Base-by-base conservation (phyloP, 2,888 invertebrate genomes). In the Orthosia gothica region DNA sequence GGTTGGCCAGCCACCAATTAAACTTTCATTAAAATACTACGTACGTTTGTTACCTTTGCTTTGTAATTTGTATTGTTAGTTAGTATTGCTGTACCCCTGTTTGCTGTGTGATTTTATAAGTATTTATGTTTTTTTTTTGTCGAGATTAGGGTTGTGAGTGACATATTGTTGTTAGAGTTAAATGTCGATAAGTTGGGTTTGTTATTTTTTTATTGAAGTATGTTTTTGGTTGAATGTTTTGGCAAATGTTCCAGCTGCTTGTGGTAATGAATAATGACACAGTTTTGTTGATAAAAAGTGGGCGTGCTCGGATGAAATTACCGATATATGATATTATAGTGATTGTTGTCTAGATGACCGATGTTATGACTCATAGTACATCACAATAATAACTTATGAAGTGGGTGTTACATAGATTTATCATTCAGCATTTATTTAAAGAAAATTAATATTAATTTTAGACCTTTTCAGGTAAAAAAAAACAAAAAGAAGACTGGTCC, bases 1-100 rank as follows among this genome's bases (percentile, higher is more conserved):
- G 83, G 78, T 68, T 80, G 76, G 67, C 75, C 77, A 81, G 67
- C 82, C 74, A 82, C 83, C 84, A 89, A 89, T 90, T 90, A 87
- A 87, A 88, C 70, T 89, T 88, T 89, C 88, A 90, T 89, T 89
- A 89, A 90, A 89, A 85, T 85, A 86, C 78, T 84, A 79, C 84
- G 69, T 76, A 78, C 84, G 70, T 76, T 77, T 74, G 81, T 81
- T 81, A 79, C 83, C 76, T 65, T 23, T 58, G 71, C 63, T 82
- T 77, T 73, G 71, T 76, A 78, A 79, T 79, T 73, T 74, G 72
- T 81, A 78, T 79, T 85, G 77, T 83, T 79, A 74, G 62, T 83
- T 73, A 72, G 67, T 75, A 65, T 70, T 70, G 74, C 75, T 74
- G 32, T 62, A 18, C 40, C 49, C 59, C 68, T 11, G 63, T 65